Base-by-base conservation (phyloP, 2,888 invertebrate species). In the Azorinus chamasolen region DNA sequence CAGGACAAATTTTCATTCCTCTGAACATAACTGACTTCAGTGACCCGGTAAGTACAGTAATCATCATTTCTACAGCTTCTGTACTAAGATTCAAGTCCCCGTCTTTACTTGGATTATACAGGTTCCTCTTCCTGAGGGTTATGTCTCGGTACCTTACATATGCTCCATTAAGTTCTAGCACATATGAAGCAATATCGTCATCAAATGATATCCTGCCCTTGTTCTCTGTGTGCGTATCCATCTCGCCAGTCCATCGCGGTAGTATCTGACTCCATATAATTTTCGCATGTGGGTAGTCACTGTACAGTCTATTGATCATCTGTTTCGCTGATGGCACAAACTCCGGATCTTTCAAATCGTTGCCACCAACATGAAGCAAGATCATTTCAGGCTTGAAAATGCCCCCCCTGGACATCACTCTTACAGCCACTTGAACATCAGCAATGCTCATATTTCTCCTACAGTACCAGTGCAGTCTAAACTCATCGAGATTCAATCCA, bases 241-340 rank as follows among this genome's bases (percentile, higher is more conserved):
- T 25, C 16, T 25, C 22, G 0, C 77, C 73, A 6, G 65, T 53
- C 5, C 53, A 65, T 16, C 59, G 55, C 12, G 76, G 76, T 37
- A 80, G 20, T 16, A 80, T 39, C 50, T 77, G 62, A 32, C 61
- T 53, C 80, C 80, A 80, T 16, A 76, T 69, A 3, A 80, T 18
- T 22, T 70, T 73, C 0, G 57, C 63, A 0, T 25, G 14, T 20
- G 62, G 65, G 24, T 70, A 54, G 37, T 54, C 27, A 14, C 48
- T 57, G 12, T 43, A 20, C 3, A 75, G 37, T 0, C 45, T 45
- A 16, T 69, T 50, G 5, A 80, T 48, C 25, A 61, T 59, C 1
- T 69, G 39, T 32, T 61, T 66, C 8, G 58, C 70, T 12, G 46
- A n/a, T 10, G 8, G 5, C 41, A 50, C 10, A 27, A 63, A 57